Percentiles rank a stretch among this genome's conserved stretches.
Evolutionary conservation across 2,888 invertebrate genomes (phyloP).

Genomic region (Aleiodes leptofemur): DNA sequence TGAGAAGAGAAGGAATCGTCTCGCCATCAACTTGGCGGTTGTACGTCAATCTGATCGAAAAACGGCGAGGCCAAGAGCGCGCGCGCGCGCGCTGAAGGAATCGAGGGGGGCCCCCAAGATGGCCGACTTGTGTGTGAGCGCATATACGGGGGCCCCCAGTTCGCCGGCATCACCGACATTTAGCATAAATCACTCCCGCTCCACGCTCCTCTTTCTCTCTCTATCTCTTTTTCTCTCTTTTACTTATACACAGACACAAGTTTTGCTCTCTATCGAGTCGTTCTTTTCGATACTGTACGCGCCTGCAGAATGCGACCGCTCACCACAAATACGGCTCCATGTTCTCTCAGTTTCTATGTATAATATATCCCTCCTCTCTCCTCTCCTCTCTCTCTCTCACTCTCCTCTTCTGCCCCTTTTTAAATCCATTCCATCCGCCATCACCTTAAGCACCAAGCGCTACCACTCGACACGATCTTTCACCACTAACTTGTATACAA

Average conservation of each 20-base stretch:
- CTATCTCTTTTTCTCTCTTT: constrained; percentile 45
- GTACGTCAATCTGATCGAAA: constrained; percentile 50
- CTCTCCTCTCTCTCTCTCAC: too few relatives aligned
- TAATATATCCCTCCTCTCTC: neutral
- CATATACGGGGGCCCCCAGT: constrained; percentile 64
- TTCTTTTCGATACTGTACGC: constrained; percentile 38
- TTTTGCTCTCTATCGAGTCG: constrained; percentile 1
- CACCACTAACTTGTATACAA: neutral
- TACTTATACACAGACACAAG: constrained; percentile 31
- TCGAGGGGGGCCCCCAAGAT: constrained; percentile 64
- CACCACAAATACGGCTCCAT: constrained; percentile 37
- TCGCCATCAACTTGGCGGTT: constrained; percentile 28
- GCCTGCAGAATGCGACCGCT: constrained; percentile 37
- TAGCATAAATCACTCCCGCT: constrained; percentile 74
- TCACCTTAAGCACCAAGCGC: neutral
- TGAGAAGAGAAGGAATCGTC: too few relatives aligned
- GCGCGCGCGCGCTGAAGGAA: constrained; percentile 47
- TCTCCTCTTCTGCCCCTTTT: neutral
- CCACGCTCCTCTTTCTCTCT: constrained; percentile 57
- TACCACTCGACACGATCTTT: constrained; percentile 27
- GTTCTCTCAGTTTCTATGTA: neutral
- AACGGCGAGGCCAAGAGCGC: constrained; percentile 56
- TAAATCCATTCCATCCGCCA: constrained; percentile 3
- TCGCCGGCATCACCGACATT: constrained; percentile 69
- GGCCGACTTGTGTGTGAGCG: constrained; percentile 57